Percentiles rank a stretch among this genome's conserved stretches.
Conservation (phyloP, 2,113 vertebrate species). For the Myrmophylax atrothorax region DNA sequence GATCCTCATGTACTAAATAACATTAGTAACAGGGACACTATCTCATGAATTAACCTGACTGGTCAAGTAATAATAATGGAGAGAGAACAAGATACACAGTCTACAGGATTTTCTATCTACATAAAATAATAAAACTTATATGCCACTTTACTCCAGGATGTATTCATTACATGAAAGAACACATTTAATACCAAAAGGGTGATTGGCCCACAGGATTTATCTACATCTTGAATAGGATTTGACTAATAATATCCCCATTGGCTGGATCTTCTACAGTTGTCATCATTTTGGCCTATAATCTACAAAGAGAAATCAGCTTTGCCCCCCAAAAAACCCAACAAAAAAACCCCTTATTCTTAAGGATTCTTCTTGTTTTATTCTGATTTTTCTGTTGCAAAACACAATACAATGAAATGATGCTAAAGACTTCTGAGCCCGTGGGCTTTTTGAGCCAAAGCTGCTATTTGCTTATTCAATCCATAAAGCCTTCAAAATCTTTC, state of each 20-base stretch:
- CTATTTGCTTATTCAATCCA: neutral
- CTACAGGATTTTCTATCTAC: neutral
- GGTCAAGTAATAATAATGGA: neutral
- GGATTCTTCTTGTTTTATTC: neutral
- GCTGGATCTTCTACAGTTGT: neutral
- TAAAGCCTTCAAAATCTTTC: neutral
- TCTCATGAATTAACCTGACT: neutral
- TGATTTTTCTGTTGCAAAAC: neutral
- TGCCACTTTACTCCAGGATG: neutral
- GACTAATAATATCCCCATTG: neutral
- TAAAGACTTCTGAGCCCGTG: neutral
- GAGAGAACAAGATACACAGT: neutral
- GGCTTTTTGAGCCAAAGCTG: neutral
- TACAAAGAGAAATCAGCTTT: neutral
- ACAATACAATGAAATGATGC: neutral
- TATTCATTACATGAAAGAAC: neutral
- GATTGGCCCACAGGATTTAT: neutral
- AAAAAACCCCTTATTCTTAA: neutral
- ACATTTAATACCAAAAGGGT: neutral
- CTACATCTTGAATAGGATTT: neutral
- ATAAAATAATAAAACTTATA: neutral
- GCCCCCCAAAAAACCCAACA: neutral
- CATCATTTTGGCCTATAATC: neutral
- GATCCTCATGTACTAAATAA: neutral
- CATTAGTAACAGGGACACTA: neutral